Conservation (phyloP, 2,113 vertebrate species). For the Malurus elegans region DNA sequence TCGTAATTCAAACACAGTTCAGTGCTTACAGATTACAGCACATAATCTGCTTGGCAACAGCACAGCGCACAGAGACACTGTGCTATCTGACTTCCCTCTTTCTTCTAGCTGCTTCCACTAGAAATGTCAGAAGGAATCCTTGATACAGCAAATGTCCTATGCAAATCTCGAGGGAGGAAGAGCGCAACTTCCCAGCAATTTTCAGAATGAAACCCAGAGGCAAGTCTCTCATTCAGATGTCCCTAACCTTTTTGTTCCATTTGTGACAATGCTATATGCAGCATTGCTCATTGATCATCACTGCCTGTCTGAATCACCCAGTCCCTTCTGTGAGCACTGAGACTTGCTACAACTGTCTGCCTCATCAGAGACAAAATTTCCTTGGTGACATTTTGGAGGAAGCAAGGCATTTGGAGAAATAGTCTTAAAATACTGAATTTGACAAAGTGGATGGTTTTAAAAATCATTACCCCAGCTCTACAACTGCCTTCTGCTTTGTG, state of each 20-base stretch:
- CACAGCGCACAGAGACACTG: background rate
- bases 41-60: constrained; percentile 80
- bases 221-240: constrained; percentile 4
- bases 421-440: background rate
- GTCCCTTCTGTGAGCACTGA: background rate
- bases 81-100: background rate
- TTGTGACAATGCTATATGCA: background rate
- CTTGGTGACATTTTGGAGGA: background rate
- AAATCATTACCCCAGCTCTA: background rate
- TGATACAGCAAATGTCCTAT: background rate
- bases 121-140: constrained; percentile 39
- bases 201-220: background rate
- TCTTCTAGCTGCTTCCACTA: constrained; percentile 37
- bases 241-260: background rate
- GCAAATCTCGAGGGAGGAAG: background rate
- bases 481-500: rapidly evolving
- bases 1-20: constrained; percentile 68
- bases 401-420: background rate
- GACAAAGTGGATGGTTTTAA: background rate
- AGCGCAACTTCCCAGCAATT: background rate
- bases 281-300: constrained; percentile 4
- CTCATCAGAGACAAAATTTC: background rate
- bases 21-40: constrained; percentile 67
- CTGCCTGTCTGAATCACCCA: background rate
- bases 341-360: background rate